A percentile compares a stretch with the other conserved stretches of the same genome.
phyloP scores from a whole-genome alignment of 1,140 invertebrate species.

The Drosophila albomicans region DNA sequence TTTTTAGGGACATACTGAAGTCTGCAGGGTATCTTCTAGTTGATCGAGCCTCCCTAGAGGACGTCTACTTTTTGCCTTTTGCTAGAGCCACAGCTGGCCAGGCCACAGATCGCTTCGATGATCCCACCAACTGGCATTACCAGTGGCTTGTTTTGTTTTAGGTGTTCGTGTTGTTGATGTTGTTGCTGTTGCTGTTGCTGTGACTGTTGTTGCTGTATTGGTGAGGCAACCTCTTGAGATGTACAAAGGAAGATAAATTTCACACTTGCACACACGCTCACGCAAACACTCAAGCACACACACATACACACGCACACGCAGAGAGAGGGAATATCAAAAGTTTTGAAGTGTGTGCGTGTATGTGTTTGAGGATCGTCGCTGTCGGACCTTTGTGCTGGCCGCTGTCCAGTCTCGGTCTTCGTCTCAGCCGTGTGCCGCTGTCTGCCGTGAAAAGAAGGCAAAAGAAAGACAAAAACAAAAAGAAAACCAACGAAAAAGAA shows the following conservation, averaged over 20 bases:
- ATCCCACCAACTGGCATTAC: conserved; percentile 41
- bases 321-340: conserved; percentile 1
- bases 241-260: conserved; percentile 83
- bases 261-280: conserved; percentile 58
- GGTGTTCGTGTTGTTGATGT: conserved; percentile 30
- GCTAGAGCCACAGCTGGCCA: conserved; percentile 47
- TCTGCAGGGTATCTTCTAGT: conserved; percentile 1
- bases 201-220: conserved; percentile 30
- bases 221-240: conserved; percentile 79
- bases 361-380: conserved; percentile 52
- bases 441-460: conserved; percentile 22
- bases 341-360: conserved; percentile 11
- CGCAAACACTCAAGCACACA: conserved; percentile 31
- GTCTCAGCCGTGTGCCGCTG: conserved; percentile 9
- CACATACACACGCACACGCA: neutral
- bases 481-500: conserved; percentile 22
- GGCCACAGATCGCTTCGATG: conserved; percentile 32
- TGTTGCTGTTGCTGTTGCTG: neutral
- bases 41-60: neutral
- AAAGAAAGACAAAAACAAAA: conserved; percentile 19
- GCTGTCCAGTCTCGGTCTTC: conserved; percentile 57
- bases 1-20: neutral
- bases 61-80: conserved; percentile 51
- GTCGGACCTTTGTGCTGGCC: conserved; percentile 37
- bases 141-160: conserved; percentile 50